Conservation (phyloP, 2,888 invertebrate genomes). For the Zeuzera pyrina region DNA sequence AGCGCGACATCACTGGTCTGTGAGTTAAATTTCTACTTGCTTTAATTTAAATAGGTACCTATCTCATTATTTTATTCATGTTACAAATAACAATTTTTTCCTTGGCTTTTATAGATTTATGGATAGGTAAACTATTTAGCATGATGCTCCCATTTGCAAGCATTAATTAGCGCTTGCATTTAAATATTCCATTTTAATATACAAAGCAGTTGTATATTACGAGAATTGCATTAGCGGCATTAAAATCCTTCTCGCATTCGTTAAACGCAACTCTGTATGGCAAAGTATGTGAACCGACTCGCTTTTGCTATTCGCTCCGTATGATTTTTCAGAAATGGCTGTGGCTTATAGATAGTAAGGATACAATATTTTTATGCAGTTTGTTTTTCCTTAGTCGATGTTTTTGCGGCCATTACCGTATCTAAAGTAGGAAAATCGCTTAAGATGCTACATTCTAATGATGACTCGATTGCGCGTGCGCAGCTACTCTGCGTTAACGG, state of each 20-base stretch:
- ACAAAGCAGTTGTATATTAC: conserved; percentile 59
- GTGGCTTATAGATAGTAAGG: conserved; percentile 58
- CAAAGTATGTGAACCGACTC: conserved; percentile 62
- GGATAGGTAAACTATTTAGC: too few species aligned
- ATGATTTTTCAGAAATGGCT: conserved; percentile 73
- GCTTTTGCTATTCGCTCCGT: conserved; percentile 59
- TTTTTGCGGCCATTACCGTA: conserved; percentile 65
- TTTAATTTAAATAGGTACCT: too few species aligned
- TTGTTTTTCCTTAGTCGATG: conserved; percentile 55
- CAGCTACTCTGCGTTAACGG: conserved; percentile 36
- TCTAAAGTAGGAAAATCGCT: conserved; percentile 70
- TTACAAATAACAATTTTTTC: too few species aligned
- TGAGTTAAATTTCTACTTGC: too few species aligned
- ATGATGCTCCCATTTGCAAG: too few species aligned
- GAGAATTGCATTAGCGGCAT: conserved; percentile 62
- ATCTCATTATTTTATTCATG: too few species aligned
- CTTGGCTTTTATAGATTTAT: too few species aligned
- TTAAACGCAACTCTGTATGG: conserved; percentile 57
- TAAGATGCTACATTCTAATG: conserved; percentile 69
- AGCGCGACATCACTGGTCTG: too few species aligned
- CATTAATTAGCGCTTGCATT: conserved; percentile 30
- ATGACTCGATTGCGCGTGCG: conserved; percentile 63
- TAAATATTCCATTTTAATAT: too few species aligned
- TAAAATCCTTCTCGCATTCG: conserved; percentile 68
- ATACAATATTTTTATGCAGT: conserved; percentile 70